Conservation (phyloP, 2,888 invertebrate genomes). For the Nomada flava region DNA sequence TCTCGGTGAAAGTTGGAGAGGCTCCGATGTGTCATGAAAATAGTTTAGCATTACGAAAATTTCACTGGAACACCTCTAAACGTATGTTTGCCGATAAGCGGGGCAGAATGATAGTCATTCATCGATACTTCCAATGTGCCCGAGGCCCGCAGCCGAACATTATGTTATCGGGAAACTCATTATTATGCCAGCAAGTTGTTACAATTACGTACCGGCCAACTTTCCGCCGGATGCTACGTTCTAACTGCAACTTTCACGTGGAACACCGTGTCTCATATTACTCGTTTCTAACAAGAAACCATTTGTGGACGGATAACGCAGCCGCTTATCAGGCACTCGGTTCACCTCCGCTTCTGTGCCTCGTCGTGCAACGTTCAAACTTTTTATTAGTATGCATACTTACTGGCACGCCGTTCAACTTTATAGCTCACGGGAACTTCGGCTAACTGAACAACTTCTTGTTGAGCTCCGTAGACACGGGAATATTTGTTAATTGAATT, state of each 20-base stretch:
- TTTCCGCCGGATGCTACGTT: conserved; percentile 48
- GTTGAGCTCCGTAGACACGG: too few relatives aligned
- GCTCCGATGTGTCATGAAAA: too few relatives aligned
- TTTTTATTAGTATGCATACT: conserved; percentile 40
- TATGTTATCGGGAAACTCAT: conserved; percentile 44
- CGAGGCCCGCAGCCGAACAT: conserved; percentile 30
- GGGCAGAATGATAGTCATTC: too few relatives aligned
- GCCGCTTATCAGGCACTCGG: conserved; percentile 29
- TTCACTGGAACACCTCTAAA: too few relatives aligned
- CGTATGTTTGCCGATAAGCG: too few relatives aligned
- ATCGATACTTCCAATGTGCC: too few relatives aligned
- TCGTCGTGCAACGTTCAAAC: conserved; percentile 21
- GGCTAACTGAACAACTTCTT: background rate
- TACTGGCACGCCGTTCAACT: conserved; percentile 2
- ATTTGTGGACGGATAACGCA: conserved; percentile 58
- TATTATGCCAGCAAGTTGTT: conserved; percentile 57
- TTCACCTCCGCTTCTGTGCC: conserved; percentile 10
- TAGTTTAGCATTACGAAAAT: too few relatives aligned
- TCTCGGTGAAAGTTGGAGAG: too few relatives aligned
- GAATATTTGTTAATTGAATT: conserved; percentile 5
- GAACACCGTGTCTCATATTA: conserved; percentile 54
- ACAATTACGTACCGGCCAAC: conserved; percentile 57
- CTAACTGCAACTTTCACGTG: conserved; percentile 62
- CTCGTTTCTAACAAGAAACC: conserved; percentile 58
- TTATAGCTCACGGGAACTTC: conserved; percentile 20